Percentiles rank a stretch among this genome's conserved stretches.
These are phyloP conservation scores for Charadrius vociferus DNA, from an alignment of 2,113 vertebrate species.

Conservation along the genomic window DNA sequence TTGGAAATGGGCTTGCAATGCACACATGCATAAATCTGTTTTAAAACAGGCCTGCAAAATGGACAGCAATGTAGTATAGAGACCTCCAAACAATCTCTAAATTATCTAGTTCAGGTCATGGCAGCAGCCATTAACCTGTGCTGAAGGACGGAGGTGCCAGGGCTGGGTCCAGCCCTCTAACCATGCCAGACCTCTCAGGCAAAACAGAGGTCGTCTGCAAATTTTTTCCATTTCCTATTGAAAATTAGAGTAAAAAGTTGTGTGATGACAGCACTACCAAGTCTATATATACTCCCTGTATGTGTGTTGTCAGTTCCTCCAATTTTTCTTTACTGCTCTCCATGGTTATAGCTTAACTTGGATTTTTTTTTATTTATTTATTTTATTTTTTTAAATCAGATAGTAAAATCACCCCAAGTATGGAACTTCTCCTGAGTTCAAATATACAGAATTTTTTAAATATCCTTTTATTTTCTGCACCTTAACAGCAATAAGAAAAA, in stretches of 20 bases:
- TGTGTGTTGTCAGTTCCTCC: not conserved
- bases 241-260: not conserved
- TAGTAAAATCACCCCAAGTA: not conserved
- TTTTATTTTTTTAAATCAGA: not conserved
- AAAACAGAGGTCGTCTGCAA: not conserved
- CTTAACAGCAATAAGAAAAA: not conserved
- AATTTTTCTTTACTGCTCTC: not conserved
- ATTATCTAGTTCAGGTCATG: not conserved
- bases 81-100: not conserved
- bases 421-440: not conserved
- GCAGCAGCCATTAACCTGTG: not conserved
- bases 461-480: not conserved
- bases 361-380: not conserved
- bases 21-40: not conserved
- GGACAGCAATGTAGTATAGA: not conserved
- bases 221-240: not conserved
- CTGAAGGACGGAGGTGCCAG: not conserved
- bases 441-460: not conserved
- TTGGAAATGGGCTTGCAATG: not conserved
- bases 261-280: accelerated
- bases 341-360: not conserved
- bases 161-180: not conserved
- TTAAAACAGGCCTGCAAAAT: not conserved
- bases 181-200: not conserved
- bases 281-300: not conserved